These are phyloP conservation scores for Asbolus verrucosus DNA, from an alignment of 1,140 invertebrate genomes.

Conservation along the genomic window DNA sequence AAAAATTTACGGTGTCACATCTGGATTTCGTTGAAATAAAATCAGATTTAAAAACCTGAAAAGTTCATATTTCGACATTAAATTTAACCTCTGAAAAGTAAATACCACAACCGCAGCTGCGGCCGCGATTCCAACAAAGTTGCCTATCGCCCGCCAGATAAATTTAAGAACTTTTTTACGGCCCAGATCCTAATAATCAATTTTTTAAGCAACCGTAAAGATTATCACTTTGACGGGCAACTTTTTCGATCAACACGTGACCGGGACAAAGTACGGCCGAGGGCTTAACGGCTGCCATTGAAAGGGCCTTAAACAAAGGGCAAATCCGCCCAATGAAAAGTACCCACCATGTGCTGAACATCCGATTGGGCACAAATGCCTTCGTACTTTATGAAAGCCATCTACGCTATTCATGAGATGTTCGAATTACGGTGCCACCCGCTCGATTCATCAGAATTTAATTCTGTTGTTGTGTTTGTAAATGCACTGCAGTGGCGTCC, in stretches of 20 bases:
- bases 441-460: conserved; percentile 42
- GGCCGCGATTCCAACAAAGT: conserved; percentile 8
- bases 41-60: conserved; percentile 21
- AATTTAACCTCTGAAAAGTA: conserved; percentile 6
- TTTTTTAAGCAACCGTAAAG: no score
- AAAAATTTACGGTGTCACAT: conserved; percentile 27
- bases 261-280: conserved; percentile 2
- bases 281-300: no score
- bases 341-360: conserved; percentile 22
- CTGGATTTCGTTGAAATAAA: conserved; percentile 23
- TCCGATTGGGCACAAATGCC: conserved; percentile 38
- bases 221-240: no score
- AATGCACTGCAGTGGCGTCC: conserved; percentile 14
- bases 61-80: conserved; percentile 31
- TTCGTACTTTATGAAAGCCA: conserved; percentile 40
- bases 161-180: no score
- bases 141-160: no score
- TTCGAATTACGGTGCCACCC: conserved; percentile 32
- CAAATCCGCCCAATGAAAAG: conserved; percentile 41
- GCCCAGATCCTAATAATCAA: no score
- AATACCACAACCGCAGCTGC: conserved; percentile 19
- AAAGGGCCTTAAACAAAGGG: conserved; percentile 45
- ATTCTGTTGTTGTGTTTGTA: conserved; percentile 34
- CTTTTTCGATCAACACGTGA: conserved; percentile 8
- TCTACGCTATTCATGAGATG: conserved; percentile 37